A percentile compares a stretch with the other conserved stretches of the same genome.
Conservation (phyloP, 2,113 vertebrate genomes). For the Callaeas wilsoni region DNA sequence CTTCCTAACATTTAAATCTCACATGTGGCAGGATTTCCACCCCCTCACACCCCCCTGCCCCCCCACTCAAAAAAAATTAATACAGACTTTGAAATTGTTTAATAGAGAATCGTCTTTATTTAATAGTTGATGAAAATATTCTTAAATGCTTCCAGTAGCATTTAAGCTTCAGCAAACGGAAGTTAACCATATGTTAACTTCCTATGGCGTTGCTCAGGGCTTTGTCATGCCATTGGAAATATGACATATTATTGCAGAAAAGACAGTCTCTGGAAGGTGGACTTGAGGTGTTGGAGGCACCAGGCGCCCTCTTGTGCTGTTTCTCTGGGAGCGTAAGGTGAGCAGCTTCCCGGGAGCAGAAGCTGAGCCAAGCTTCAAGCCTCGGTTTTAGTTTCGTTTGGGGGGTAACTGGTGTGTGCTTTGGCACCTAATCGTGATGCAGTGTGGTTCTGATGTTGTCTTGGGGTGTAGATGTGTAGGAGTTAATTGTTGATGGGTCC, state of each 20-base stretch:
- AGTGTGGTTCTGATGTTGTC: neutral
- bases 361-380: neutral
- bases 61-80: neutral
- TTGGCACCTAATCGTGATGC: neutral
- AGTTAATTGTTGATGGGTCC: neutral
- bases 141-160: neutral
- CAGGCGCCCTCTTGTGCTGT: slow-evolving; percentile 47
- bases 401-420: neutral
- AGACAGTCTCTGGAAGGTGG: neutral
- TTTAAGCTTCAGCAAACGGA: no score
- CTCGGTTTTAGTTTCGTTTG: neutral
- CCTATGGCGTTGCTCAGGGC: neutral
- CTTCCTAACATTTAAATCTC: neutral
- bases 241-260: neutral
- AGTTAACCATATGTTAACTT: neutral
- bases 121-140: neutral
- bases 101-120: neutral
- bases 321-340: neutral
- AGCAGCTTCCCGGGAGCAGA: neutral
- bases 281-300: neutral
- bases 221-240: neutral
- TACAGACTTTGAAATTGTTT: neutral
- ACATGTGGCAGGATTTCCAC: neutral
- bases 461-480: no score
- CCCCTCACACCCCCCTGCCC: accelerated